Evolutionary conservation across 2,888 invertebrate species (phyloP), one percentile per base, ranked within the genome.

Genomic region (Balanococcus diminutus): DNA sequence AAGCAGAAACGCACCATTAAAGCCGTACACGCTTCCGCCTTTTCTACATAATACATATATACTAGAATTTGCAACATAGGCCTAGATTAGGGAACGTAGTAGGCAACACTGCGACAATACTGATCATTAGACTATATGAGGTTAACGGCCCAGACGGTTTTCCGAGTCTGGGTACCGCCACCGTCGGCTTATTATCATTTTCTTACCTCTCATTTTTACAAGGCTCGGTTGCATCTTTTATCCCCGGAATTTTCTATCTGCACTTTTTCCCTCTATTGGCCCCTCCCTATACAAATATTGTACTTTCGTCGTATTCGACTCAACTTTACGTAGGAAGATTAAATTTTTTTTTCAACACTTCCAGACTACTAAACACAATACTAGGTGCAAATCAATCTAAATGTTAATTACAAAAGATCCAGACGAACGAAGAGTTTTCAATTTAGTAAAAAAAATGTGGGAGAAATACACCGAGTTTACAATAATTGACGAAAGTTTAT

Each of bases 61-160:
- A 56, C 11, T 67, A 67, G 67, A 28, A 67, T 67, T 67, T 67
- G 67, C 67, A 67, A 67, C 67, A 67, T 79, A 79, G 36, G 75
- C 75, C 75, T 79, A 79, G 31, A 79, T 79, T 79, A 79, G 67
- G 67, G 67, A 67, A 28, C 67, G 67, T 67, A 19, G 56, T 56
- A 67, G 75, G 75, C 36, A 79, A 79, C 75, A 79, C 75, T 79
- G 75, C 75, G 75, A 79, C 75, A 79, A 32, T 36, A 79, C 36
- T 36, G 31, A 32, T 36, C 75, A 79, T 79, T 67, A 67, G 67
- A 67, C 67, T 67, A 67, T 32, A 79, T 36, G 75, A 79, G 75
- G 75, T 79, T 32, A 79, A 79, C 75, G 75, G 75, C 75, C 75
- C 75, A 79, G 75, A 79, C 75, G 75, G 32, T 79, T 79, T 79